Conservation (phyloP, 2,113 vertebrate genomes). For the Tetraodon nigroviridis region DNA sequence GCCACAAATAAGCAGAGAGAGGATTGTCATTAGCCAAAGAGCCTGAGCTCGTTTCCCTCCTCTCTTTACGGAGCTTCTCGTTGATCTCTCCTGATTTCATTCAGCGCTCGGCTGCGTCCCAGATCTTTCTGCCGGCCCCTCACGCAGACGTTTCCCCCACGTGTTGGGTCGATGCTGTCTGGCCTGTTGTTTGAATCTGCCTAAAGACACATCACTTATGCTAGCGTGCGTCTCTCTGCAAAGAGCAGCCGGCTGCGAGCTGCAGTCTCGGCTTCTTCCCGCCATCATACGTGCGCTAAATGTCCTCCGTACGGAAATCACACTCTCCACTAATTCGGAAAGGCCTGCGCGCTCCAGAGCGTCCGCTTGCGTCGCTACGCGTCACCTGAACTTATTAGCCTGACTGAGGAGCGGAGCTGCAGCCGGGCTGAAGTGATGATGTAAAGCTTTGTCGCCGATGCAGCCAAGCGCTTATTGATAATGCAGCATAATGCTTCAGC, state of each 20-base stretch:
- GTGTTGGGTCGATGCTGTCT: conserved; percentile 19
- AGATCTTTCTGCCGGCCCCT: conserved; percentile 1
- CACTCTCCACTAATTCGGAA: no score
- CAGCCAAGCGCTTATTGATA: conserved; percentile 22
- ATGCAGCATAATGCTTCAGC: conserved; percentile 21
- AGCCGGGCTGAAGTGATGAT: conserved; percentile 19
- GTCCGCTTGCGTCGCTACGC: not conserved
- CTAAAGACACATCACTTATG: conserved; percentile 13
- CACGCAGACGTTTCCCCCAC: conserved; percentile 17
- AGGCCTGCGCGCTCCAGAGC: no score
- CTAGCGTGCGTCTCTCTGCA: not conserved
- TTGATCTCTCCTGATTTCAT: not conserved
- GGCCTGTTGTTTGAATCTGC: conserved; percentile 44
- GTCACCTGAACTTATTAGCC: conserved; percentile 11
- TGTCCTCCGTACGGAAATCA: no score
- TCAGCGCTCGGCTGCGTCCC: not conserved
- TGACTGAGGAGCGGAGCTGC: conserved; percentile 27
- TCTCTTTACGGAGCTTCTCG: not conserved
- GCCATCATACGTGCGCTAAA: not conserved
- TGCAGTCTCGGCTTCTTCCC: not conserved
- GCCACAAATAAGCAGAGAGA: conserved; percentile 9
- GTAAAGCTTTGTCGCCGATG: conserved; percentile 15
- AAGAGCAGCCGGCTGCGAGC: no score
- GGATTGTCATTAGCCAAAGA: no score
- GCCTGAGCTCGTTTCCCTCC: not conserved